Percentiles rank a stretch among this genome's conserved stretches.
phyloP scores from a whole-genome alignment of 64 coral and sea anemone species.

The Acropora yongei region DNA sequence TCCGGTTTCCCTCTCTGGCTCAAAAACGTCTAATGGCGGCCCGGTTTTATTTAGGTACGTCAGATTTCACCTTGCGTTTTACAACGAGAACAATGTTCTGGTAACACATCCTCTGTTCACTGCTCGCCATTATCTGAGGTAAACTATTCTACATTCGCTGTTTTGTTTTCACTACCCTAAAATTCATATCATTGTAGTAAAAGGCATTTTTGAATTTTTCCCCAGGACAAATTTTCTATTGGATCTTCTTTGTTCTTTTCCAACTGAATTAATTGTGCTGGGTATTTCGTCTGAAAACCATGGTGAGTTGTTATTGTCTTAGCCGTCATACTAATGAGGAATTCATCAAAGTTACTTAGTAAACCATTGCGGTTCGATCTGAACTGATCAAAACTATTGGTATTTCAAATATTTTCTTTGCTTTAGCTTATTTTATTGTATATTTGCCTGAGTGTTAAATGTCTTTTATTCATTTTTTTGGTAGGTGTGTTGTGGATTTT shows the following conservation, averaged over 20 bases:
- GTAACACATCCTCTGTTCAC: slow-evolving; percentile 83
- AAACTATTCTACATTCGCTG: background rate
- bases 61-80: slow-evolving; percentile 90
- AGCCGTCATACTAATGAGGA: background rate
- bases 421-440: too few relatives aligned
- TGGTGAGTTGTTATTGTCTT: slow-evolving; percentile 44
- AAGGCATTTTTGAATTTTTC: background rate
- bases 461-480: background rate
- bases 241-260: slow-evolving; percentile 82
- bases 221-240: slow-evolving; percentile 75
- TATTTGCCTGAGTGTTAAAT: background rate
- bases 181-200: background rate
- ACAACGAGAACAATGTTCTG: slow-evolving; percentile 79
- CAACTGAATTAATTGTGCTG: slow-evolving; percentile 78
- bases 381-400: too few relatives aligned
- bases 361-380: too few relatives aligned
- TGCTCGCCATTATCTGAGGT: slow-evolving; percentile 83
- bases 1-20: too few relatives aligned
- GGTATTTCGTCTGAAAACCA: slow-evolving; percentile 71
- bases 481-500: slow-evolving; percentile 52
- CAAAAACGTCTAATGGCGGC: too few relatives aligned
- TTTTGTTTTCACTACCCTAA: background rate
- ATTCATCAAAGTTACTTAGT: too few relatives aligned
- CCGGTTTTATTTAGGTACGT: slow-evolving; percentile 65
- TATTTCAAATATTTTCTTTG: too few relatives aligned